Conservation (phyloP, 2,888 invertebrate genomes). For the Anagyrus pseudococci region DNA sequence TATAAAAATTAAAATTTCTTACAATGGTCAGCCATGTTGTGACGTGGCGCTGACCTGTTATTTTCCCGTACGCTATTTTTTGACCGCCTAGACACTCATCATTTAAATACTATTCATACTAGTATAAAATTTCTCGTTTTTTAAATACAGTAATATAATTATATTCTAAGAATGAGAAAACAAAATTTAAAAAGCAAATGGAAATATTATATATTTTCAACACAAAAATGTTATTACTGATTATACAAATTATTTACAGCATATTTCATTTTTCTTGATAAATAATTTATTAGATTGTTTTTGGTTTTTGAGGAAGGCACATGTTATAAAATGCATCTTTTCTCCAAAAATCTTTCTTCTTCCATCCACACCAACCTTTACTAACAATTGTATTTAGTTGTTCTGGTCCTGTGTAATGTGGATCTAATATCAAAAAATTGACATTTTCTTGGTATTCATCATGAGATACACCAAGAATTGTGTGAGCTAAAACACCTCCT, state of each 20-base stretch:
- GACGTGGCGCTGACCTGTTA: too few species aligned
- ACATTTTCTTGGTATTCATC: conserved; percentile 80
- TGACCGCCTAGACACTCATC: too few species aligned
- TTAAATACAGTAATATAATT: too few species aligned
- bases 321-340: conserved; percentile 95
- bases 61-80: too few species aligned
- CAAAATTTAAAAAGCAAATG: too few species aligned
- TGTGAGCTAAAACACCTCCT: conserved; percentile 97
- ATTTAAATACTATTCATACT: too few species aligned
- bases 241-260: conserved; percentile 5
- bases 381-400: conserved; percentile 75
- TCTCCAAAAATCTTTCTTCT: conserved; percentile 92
- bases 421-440: conserved; percentile 95
- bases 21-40: too few species aligned
- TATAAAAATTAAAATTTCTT: too few species aligned
- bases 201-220: too few species aligned
- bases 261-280: neutral
- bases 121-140: too few species aligned
- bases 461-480: conserved; percentile 93
- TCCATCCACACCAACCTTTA: conserved; percentile 99
- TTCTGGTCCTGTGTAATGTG: conserved; percentile 94
- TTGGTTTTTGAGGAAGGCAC: conserved; percentile 84
- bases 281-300: conserved; percentile 28
- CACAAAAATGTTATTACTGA: too few species aligned
- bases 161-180: too few species aligned